Base-by-base conservation (phyloP, 2,797 vertebrate genomes). In the Aselliscus stoliczkanus region DNA sequence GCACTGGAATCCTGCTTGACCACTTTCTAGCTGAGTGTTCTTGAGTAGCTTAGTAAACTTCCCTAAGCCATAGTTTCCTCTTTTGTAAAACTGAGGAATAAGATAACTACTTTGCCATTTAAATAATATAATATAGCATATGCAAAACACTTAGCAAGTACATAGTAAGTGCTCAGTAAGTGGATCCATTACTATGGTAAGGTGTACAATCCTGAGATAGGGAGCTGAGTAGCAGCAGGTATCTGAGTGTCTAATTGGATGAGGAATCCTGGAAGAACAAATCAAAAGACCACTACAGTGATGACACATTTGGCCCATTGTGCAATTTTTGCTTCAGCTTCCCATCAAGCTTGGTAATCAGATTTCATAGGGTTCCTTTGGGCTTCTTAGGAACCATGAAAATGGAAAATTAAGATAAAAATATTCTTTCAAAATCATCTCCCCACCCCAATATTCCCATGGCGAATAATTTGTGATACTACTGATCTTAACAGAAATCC, bases 401-500 rank as follows among this genome's bases (percentile, higher is more conserved):
- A 92, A 27, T 67, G 23, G 62, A 65, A 84, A 94, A 75, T 62
- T 84, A 90, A 85, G 31, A 65, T 62, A 5, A 56, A 39, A 64
- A 73, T 79, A 90, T 27, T 82, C 58, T 95, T 90, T 42, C 60
- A 85, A 90, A 95, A 65, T 31, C 1, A 31, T 37, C 39, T n/a
- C 25, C 7, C 20, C 17, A 20, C 20, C 7, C 31, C 50, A 44
- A 58, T 60, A 80, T 60, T 94, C 42, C n/a, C 37, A 67, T 25
- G 15, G 39, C 52, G 25, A 62, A 91, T 12, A 88, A 85, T 58
- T 54, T 69, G 58, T 90, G 86, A 52, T 64, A 70, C 20, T 70
- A 34, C 39, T 70, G 83, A 54, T 96, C 37, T 83, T 76, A 94
- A 83, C 25, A 95, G 88, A 92, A 95, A 88, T 86, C 1, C 14